Conservation (phyloP, 2,113 vertebrate genomes). For the Narcine bancroftii region DNA sequence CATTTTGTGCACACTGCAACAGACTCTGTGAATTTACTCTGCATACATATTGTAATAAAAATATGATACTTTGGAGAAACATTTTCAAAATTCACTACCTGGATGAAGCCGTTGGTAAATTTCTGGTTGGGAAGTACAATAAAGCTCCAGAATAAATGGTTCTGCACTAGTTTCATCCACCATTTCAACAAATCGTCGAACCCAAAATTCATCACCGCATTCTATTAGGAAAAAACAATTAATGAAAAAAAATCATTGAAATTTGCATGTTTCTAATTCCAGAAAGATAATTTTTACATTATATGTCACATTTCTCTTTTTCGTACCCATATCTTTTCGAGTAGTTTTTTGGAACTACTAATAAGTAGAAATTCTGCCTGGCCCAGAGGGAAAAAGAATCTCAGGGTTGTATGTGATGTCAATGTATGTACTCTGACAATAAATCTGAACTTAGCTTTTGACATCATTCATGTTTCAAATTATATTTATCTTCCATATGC, state of each 20-base stretch:
- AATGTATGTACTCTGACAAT: too few species aligned
- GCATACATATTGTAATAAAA: background rate
- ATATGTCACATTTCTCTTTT: too few species aligned
- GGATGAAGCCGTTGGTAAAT: conserved; percentile 75
- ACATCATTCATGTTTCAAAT: background rate
- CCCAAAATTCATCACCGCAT: conserved; percentile 73
- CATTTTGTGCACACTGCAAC: background rate
- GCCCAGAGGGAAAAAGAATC: too few species aligned
- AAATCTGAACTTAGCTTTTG: too few species aligned
- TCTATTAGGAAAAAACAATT: conserved; percentile 51
- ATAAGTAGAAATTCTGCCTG: too few species aligned
- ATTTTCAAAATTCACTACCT: conserved; percentile 53
- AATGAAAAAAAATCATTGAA: background rate
- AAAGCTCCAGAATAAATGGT: conserved; percentile 81
- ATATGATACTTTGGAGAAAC: background rate
- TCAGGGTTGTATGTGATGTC: too few species aligned
- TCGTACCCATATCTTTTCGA: too few species aligned
- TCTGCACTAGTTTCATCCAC: conserved; percentile 69
- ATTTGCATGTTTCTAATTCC: background rate
- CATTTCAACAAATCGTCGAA: conserved; percentile 78
- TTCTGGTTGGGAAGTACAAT: conserved; percentile 82
- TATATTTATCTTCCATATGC: background rate
- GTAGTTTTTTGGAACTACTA: too few species aligned
- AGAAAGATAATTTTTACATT: too few species aligned
- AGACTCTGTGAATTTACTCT: background rate